Evolutionary conservation across 2,113 vertebrate genomes (phyloP), one percentile per base, ranked within the genome.

Genomic region (Labeo rohita): DNA sequence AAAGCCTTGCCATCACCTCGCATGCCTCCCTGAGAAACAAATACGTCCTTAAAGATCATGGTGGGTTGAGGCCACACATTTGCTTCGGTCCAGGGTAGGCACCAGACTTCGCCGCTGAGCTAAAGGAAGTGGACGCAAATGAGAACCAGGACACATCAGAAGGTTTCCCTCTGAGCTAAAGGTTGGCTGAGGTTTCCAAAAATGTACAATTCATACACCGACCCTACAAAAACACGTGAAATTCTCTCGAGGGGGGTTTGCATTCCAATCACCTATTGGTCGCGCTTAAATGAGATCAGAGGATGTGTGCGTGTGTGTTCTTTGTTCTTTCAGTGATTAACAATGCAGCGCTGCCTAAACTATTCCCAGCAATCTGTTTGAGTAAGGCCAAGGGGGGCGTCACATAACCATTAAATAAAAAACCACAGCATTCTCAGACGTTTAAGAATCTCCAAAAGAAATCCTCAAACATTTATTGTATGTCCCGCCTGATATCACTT

Each of bases 21-120:
- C 90, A 90, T 92, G 91, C 90, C 91, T 86, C 91, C 90, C 91
- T 93, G 91, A 92, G 92, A 94, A 93, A 93, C 92, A 92, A 92
- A 94, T 91, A 92, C 91, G 90, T 93, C 90, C 91, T 92, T 92
- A 92, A 82, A 93, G 92, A 93, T 93, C 91, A 81, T 89, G 15
- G 83, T 89, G 90, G 90, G 86, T 90, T 89, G 91, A 92, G 92
- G 91, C 93, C 91, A 93, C 88, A 93, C 92, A 85, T 84, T 86
- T 74, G 36, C 75, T 59, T 84, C 65, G 36, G 13, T 82, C 77
- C 10, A 49, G 54, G 39, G 61, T 75, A 63, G 61, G 34, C 68
- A 85, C 70, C 21, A 39, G 21, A 80, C 68, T 80, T 7, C 54
- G 12, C 76, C 16, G 21, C 43, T 86, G 23, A 65, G 52, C 15